Conservation (phyloP, 1,140 invertebrate genomes). For the Campoletis sonorensis region DNA sequence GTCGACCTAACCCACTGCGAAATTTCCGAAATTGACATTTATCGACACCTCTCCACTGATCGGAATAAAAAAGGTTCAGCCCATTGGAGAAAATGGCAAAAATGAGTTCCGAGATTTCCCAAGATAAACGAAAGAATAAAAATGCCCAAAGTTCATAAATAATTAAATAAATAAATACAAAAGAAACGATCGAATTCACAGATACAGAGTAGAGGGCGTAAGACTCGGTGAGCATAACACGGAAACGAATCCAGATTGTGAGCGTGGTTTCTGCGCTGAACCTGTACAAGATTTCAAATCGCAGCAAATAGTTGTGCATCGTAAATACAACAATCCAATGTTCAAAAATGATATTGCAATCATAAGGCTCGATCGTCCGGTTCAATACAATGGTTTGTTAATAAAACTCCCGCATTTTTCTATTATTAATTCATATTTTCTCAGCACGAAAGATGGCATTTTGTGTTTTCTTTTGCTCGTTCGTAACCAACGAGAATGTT, state of each 20-base stretch:
- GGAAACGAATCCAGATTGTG: slow-evolving; percentile 78
- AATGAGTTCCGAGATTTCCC: too few species aligned
- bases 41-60: too few species aligned
- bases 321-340: slow-evolving; percentile 77
- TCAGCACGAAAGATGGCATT: neutral
- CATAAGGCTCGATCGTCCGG: slow-evolving; percentile 76
- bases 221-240: slow-evolving; percentile 80
- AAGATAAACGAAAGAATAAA: too few species aligned
- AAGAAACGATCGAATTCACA: slow-evolving; percentile 32
- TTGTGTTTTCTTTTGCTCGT: too few species aligned
- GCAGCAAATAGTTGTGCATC: slow-evolving; percentile 74
- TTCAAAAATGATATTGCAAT: slow-evolving; percentile 84
- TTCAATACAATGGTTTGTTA: slow-evolving; percentile 75
- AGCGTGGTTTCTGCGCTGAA: slow-evolving; percentile 76
- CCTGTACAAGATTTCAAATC: slow-evolving; percentile 77
- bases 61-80: too few species aligned
- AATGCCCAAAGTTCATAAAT: neutral
- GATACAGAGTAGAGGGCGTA: slow-evolving; percentile 74
- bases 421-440: neutral
- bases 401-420: neutral
- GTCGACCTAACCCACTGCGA: too few species aligned
- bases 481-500: too few species aligned
- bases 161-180: slow-evolving; percentile 34
- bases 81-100: too few species aligned
- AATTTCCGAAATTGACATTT: too few species aligned